Base-by-base conservation (phyloP, 2,113 vertebrate species). In the Lethenteron reissneri region DNA sequence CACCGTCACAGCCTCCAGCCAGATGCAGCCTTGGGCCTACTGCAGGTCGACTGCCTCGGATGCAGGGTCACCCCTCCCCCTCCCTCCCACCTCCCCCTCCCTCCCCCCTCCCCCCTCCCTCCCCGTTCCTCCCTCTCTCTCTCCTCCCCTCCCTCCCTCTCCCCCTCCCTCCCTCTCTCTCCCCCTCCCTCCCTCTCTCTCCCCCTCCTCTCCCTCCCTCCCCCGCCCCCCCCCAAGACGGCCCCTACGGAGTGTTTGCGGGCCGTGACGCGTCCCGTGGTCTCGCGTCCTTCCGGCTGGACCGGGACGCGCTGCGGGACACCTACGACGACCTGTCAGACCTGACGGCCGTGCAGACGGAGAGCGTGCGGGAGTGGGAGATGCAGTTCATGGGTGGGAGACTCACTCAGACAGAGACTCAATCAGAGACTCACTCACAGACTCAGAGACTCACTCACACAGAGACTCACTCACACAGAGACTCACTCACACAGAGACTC, bases 331-430 rank as follows among this genome's bases (percentile, higher is more conserved):
- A 97, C 80, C 79, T 99, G 77, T 97, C 94, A 1, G 94, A 99
- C 80, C 85, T 99, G 81, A 97, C 83, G 71, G 91, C 94, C 72
- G 94, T 97, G 72, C 91, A 99, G 77, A 99, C 97, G 94, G 94
- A 99, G 81, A 97, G 92, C 73, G 90, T 97, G 71, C 82, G 92
- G 79, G 94, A 99, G 79, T 99, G 94, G 94, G 94, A 99, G 83
- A 97, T 99, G 94, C 94, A 97, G 80, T 99, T 99, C 80, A 87
- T 87, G 89, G 94, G 94, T 95, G 70, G 6, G 5, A 41, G 41
- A 41, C 41, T 41, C 6, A 41, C 41, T 41, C 41, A 41, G 41
- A 41, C 41, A 41, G 41, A 41, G 41, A 41, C 41, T 41, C 41
- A 41, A 3, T 41, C 25, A 41, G 3, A 41, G 41, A 41, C 41